Base-by-base conservation (phyloP, 2,113 vertebrate genomes). In the Synchiropus splendidus region DNA sequence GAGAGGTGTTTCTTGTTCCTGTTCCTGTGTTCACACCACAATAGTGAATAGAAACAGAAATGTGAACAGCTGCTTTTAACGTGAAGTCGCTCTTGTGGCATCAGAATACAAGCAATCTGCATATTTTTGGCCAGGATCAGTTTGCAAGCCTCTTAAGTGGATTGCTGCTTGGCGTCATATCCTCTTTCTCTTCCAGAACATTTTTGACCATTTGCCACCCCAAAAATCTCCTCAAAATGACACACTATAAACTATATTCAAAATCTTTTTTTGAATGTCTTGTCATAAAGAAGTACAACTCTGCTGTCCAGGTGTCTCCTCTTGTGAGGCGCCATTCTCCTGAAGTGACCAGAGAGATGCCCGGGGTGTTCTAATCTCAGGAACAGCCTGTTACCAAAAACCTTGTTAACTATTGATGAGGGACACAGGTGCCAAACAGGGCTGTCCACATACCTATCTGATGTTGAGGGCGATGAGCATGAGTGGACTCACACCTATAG, bases 321-420 rank as follows among this genome's bases (percentile, higher is more conserved):
- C 12, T 36, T 18, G 43, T 14, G 2, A 35, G 37, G 33, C n/a
- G 39, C 27, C 45, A 15, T 4, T 50, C 39, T 61, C 39, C 45
- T 52, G 36, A 37, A 44, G 43, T 14, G 48, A 37, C 31, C 51
- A 17, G 9, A 42, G 51, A 49, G 38, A 45, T 39, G 42, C 38
- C 15, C 15, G 15, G 6, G 40, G 21, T 64, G 51, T 71, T 41
- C 46, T 66, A 65, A 72, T 71, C 67, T 67, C 57, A 71, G 72
- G 54, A 76, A 72, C 45, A 36, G 45, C 61, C 56, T 61, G 79
- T 83, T 58, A 83, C 80, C 82, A 82, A 79, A 81, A 74, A 71
- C 82, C 81, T 61, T 48, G 65, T 87, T 70, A 87, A 85, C 62
- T 76, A 83, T 85, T 81, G 13, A 87, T 80, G 42, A 30, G 12